Percentiles rank a stretch among this genome's conserved stretches.
Evolutionary conservation across 2,797 vertebrate genomes (phyloP).

Genomic region (Streptopelia turtur): DNA sequence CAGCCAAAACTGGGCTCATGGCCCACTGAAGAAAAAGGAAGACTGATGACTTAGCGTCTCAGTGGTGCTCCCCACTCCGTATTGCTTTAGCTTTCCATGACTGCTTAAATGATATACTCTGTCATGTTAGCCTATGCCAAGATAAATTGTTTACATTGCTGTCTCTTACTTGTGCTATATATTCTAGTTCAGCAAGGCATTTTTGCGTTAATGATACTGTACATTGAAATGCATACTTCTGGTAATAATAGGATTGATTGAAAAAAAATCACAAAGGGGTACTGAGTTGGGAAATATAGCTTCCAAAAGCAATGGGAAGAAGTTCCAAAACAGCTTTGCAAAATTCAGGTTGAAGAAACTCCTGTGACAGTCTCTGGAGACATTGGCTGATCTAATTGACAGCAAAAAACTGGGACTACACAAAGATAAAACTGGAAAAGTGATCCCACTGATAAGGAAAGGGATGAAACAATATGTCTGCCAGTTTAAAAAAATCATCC

Average conservation of each 20-base stretch:
- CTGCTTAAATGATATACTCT: not conserved
- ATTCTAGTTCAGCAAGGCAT: not conserved
- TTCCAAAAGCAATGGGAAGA: not conserved
- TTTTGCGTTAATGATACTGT: not conserved
- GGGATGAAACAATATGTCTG: not conserved
- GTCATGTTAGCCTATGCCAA: not conserved
- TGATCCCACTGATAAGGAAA: not conserved
- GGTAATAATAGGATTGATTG: not conserved
- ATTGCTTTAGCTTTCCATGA: not conserved
- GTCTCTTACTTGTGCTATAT: not conserved
- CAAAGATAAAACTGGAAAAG: not conserved
- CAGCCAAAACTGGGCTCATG: not conserved
- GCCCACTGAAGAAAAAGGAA: not conserved
- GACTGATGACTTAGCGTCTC: not conserved
- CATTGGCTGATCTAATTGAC: not conserved
- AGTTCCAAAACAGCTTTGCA: not conserved
- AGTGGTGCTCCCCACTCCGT: not conserved
- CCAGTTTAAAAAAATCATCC: not conserved
- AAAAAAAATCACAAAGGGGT: not conserved
- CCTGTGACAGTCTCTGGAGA: not conserved
- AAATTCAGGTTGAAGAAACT: not conserved
- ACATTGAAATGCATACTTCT: not conserved
- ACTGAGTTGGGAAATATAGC: not conserved
- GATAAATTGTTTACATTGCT: not conserved
- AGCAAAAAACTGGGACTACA: not conserved